Evolutionary conservation across 2,113 vertebrate species (phyloP).

Genomic region (Cyanoliseus patagonus): DNA sequence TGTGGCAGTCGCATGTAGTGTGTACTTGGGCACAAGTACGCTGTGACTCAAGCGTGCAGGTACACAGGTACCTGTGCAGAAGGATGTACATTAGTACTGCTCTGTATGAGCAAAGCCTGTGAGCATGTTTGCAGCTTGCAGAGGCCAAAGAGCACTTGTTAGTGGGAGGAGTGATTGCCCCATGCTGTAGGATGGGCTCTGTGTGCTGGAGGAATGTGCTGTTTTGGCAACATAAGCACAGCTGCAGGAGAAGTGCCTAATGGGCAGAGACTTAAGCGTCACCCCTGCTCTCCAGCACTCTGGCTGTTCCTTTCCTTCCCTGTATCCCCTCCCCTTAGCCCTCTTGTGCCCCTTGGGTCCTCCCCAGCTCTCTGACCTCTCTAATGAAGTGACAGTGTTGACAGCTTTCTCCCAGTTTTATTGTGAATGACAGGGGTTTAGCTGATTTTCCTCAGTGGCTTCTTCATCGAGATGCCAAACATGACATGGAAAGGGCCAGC

Average conservation of each 20-base stretch:
- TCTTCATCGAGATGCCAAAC: background rate
- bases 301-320: background rate
- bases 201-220: background rate
- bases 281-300: background rate
- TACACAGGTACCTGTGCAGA: background rate
- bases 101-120: background rate
- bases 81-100: background rate
- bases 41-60: background rate
- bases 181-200: rapidly evolving
- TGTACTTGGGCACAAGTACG: background rate
- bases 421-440: background rate
- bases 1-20: rapidly evolving
- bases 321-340: background rate
- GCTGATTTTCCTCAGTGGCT: background rate
- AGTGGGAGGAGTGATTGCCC: background rate
- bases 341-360: background rate
- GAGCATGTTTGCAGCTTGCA: rapidly evolving
- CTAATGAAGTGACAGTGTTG: background rate
- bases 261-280: background rate
- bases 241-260: background rate
- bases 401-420: background rate
- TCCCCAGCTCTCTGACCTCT: background rate
- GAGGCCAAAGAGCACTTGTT: background rate
- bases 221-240: background rate
- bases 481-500: background rate